phyloP scores from a whole-genome alignment of 2,797 vertebrate genomes.

The Acanthurus lineatus region DNA sequence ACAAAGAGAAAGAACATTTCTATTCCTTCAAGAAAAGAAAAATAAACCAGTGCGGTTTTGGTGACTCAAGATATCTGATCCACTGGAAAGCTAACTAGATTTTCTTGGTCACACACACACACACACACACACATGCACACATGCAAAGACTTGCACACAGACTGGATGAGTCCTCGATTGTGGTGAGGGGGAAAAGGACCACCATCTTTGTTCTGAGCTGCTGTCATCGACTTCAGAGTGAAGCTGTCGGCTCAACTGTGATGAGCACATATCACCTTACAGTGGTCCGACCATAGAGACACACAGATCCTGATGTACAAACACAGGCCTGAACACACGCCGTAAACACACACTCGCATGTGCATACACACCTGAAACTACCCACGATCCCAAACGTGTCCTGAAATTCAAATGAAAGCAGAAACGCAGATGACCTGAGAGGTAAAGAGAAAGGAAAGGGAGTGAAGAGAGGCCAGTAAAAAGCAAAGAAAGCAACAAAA shows the following conservation, averaged over 20 bases:
- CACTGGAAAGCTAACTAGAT: conserved; percentile 68
- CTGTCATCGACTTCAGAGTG: conserved; percentile 73
- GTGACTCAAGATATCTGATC: conserved; percentile 75
- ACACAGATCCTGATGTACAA: conserved; percentile 30
- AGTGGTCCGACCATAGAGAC: conserved; percentile 31
- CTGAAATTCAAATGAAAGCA: conserved; percentile 32
- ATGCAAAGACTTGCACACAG: conserved; percentile 17
- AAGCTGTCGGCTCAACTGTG: conserved; percentile 63
- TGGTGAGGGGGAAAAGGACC: conserved; percentile 71
- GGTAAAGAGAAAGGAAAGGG: conserved; percentile 5
- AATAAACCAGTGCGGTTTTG: conserved; percentile 81
- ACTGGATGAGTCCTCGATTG: conserved; percentile 66
- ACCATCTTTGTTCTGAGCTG: conserved; percentile 77
- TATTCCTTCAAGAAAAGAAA: conserved; percentile 80
- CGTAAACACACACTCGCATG: conserved; percentile 6
- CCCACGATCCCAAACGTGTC: conserved; percentile 31
- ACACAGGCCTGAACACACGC: not conserved
- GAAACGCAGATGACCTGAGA: conserved; percentile 7
- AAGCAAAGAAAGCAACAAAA: conserved; percentile 23
- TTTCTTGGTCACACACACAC: conserved; percentile 54
- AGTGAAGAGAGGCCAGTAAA: conserved; percentile 13
- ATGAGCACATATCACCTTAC: conserved; percentile 62
- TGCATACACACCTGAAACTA: conserved; percentile 39
- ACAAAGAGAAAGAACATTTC: conserved; percentile 70
- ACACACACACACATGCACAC: not conserved